Evolutionary conservation across 1,140 invertebrate genomes (phyloP), one percentile per base, ranked within the genome.

Genomic region (Tetragonula clypearis): DNA sequence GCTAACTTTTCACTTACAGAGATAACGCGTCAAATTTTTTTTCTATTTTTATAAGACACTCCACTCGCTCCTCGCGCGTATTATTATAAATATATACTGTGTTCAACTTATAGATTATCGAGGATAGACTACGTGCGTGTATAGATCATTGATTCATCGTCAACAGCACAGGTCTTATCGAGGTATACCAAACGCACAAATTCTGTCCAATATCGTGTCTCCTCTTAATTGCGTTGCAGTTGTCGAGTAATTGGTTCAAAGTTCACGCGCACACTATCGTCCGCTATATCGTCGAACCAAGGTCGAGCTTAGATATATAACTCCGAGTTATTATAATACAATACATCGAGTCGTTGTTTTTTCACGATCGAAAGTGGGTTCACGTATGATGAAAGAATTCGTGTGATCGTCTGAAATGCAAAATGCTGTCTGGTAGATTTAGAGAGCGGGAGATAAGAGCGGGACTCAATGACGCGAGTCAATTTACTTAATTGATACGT

Each of bases 161-260:
- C 14, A 30, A n/a, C n/a, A 55, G 21, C 12, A 23, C 1, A 11
- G 0, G 2, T 65, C 19, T 65, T 74, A 74, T 82, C 41, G 8
- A 60, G 55, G 14, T 56, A 81, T 62, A 55, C 66, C 60, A 26
- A 14, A 66, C 53, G 23, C 30, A 41, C 11, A 23, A n/a, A 12
- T 56, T n/a, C n/a, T 55, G n/a, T 49, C 8, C n/a, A 14, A 11
- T 55, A 30, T 76, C 55, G n/a, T n/a, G 26, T 35, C 4, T 78
- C 17, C 15, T 21, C 21, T n/a, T 71, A 69, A 69, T 78, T 84
- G 53, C 49, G 23, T 78, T 49, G 55, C 74, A 60, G 58, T 77
- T 35, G 65, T 87, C 65, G 35, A 87, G 66, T 87, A 87, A 65
- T 9, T 21, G 30, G 73, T 79, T 88, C 76, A 81, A 87, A 88